These are phyloP conservation scores for Cancer borealis DNA, from an alignment of 2,888 invertebrate genomes.

Conservation along the genomic window DNA sequence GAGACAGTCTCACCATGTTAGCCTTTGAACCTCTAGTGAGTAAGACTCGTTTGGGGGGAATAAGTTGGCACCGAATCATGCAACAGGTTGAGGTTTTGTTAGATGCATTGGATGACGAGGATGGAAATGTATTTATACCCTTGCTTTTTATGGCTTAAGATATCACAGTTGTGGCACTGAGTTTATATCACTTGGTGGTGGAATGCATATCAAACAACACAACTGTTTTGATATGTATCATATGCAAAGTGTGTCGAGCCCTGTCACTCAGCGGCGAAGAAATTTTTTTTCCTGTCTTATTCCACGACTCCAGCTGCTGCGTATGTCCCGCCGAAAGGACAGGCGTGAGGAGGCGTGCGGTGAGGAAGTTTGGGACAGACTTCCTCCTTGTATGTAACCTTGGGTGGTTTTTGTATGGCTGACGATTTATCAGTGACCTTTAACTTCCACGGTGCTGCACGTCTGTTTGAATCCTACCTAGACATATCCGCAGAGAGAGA, in stretches of 20 bases:
- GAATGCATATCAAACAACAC: not conserved
- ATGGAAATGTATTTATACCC: not conserved
- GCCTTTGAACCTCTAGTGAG: not conserved
- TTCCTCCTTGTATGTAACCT: not conserved
- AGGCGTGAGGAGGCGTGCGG: not conserved
- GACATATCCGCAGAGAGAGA: not conserved
- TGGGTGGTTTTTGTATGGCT: not conserved
- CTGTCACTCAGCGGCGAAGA: not conserved
- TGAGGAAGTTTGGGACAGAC: not conserved
- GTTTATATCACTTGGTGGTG: not conserved
- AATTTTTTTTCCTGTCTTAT: not conserved
- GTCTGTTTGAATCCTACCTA: not conserved
- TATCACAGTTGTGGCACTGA: not conserved
- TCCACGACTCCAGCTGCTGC: not conserved
- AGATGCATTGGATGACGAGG: not conserved
- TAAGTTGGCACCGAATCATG: not conserved
- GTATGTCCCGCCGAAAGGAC: not conserved
- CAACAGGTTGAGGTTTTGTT: not conserved
- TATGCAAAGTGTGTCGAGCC: not conserved
- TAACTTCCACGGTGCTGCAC: not conserved
- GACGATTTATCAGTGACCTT: slow-evolving; percentile 9
- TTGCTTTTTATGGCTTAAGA: not conserved
- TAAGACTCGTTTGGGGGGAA: not conserved
- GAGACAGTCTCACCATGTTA: not conserved
- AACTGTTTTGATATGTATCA: slow-evolving; percentile 1